Percentiles rank a stretch among this genome's conserved stretches.
phyloP scores from a whole-genome alignment of 2,888 invertebrate species.

The Blastobasis lacticolella region DNA sequence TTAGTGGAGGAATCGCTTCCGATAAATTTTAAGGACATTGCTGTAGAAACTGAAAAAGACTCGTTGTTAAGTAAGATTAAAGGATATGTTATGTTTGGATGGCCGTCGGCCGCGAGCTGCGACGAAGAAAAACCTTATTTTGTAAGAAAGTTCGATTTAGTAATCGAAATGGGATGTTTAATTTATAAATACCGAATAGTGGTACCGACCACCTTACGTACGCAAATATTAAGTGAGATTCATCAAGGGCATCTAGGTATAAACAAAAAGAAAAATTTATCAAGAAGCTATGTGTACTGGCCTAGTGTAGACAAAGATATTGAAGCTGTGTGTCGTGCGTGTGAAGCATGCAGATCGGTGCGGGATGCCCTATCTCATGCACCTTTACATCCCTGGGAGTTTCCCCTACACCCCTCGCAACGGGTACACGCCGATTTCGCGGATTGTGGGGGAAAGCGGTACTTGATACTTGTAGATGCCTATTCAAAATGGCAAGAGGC shows the following conservation, averaged over 20 bases:
- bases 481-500: constrained; percentile 20
- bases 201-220: neutral
- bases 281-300: constrained; percentile 17
- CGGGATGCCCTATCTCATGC: constrained; percentile 13
- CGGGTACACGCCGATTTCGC: constrained; percentile 16
- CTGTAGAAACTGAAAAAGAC: constrained; percentile 1
- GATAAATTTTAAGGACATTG: neutral
- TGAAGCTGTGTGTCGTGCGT: constrained; percentile 4
- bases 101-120: constrained; percentile 7
- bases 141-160: constrained; percentile 5
- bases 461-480: constrained; percentile 17
- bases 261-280: constrained; percentile 15
- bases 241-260: constrained; percentile 9
- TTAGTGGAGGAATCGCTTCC: neutral
- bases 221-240: constrained; percentile 1
- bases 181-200: constrained; percentile 11
- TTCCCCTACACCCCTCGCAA: constrained; percentile 15
- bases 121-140: constrained; percentile 10
- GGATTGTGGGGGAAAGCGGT: constrained; percentile 13
- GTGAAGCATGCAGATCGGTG: constrained; percentile 9
- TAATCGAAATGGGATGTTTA: constrained; percentile 9
- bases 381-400: constrained; percentile 13
- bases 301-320: constrained; percentile 10
- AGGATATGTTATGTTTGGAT: constrained; percentile 9
- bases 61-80: constrained; percentile 2